Conservation (phyloP, 2,113 vertebrate genomes). For the Blennius ocellaris region DNA sequence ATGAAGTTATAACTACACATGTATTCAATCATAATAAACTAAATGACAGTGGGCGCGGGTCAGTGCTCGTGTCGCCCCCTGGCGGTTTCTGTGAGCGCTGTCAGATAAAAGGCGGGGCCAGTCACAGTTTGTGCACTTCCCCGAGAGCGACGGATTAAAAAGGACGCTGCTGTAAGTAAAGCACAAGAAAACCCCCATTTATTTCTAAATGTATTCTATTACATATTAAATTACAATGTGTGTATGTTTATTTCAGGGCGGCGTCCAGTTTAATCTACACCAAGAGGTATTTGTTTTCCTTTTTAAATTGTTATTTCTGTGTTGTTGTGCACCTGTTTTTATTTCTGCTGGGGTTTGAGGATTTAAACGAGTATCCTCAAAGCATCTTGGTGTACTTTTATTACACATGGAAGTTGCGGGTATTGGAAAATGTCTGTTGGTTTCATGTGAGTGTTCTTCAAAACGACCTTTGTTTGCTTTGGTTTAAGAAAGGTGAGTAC, state of each 20-base stretch:
- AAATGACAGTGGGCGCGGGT: no score
- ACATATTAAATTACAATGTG: conserved; percentile 13
- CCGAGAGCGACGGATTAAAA: conserved; percentile 83
- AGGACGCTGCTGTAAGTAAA: conserved; percentile 87
- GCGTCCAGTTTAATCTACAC: conserved; percentile 83
- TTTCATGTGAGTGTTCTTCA: conserved; percentile 46
- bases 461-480: conserved; percentile 72
- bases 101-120: conserved; percentile 74
- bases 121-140: conserved; percentile 65
- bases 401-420: neutral
- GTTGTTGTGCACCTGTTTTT: conserved; percentile 55
- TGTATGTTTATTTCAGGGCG: conserved; percentile 80
- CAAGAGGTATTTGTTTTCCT: conserved; percentile 67
- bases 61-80: conserved; percentile 36
- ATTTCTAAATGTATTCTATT: neutral
- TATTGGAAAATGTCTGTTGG: neutral
- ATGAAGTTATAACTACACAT: no score
- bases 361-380: no score
- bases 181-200: neutral
- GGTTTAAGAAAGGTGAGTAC: conserved; percentile 55
- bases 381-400: no score
- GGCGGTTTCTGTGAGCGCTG: neutral
- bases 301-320: conserved; percentile 6
- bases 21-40: no score
- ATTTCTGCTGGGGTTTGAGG: neutral